Percentiles rank a stretch among this genome's conserved stretches.
phyloP scores from a whole-genome alignment of 2,888 invertebrate genomes.

The Chrysodeixis includens region DNA sequence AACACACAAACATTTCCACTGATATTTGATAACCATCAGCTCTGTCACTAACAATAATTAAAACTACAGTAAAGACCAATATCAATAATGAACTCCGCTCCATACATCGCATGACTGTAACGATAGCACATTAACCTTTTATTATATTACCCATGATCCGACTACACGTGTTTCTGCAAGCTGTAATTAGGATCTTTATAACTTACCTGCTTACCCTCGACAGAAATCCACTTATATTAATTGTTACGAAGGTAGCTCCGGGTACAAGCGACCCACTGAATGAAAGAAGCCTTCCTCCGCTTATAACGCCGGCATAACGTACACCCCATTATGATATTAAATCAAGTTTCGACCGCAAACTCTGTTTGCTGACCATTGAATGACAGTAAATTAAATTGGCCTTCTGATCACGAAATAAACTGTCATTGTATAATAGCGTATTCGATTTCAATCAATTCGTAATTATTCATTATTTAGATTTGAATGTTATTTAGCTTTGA shows the following conservation, averaged over 20 bases:
- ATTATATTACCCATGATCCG: constrained; percentile 42
- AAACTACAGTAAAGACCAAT: neutral
- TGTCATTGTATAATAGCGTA: constrained; percentile 34
- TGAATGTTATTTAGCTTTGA: constrained; percentile 35
- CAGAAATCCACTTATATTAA: constrained; percentile 63
- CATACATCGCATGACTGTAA: constrained; percentile 26
- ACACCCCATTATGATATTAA: constrained; percentile 50
- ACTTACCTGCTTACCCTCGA: constrained; percentile 47
- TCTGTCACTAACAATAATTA: neutral
- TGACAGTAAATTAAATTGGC: constrained; percentile 39
- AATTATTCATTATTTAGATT: constrained; percentile 41
- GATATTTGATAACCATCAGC: neutral
- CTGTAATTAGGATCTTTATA: constrained; percentile 51
- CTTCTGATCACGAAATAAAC: constrained; percentile 35
- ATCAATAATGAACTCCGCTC: constrained; percentile 12
- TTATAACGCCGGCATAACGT: constrained; percentile 37
- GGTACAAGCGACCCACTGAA: constrained; percentile 60
- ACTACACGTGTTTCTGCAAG: constrained; percentile 39
- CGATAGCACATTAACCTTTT: constrained; percentile 25
- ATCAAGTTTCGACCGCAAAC: constrained; percentile 20
- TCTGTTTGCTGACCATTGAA: constrained; percentile 28
- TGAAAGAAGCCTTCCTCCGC: constrained; percentile 54
- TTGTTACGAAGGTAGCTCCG: constrained; percentile 66
- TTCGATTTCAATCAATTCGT: constrained; percentile 46
- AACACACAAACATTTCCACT: neutral